These are phyloP conservation scores for Sebastes wilsoni DNA, from an alignment of 2,797 vertebrate genomes.

Conservation along the genomic window DNA sequence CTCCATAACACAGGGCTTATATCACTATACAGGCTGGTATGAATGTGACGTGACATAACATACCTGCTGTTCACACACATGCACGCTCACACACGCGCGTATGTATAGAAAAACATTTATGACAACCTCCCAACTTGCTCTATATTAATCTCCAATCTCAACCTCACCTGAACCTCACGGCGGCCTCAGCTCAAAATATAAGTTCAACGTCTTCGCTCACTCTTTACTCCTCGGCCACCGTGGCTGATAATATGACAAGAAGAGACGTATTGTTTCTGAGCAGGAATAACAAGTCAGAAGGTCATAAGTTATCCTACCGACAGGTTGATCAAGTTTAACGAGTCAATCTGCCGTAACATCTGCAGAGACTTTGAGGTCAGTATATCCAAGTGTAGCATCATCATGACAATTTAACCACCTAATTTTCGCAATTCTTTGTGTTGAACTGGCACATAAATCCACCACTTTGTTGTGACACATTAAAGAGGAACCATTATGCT, in stretches of 20 bases:
- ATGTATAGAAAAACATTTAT: background rate
- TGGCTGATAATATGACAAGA: background rate
- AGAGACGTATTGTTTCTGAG: background rate
- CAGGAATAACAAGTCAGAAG: background rate
- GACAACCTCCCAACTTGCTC: background rate
- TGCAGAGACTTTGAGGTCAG: too few relatives aligned
- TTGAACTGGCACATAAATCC: too few relatives aligned
- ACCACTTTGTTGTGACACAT: too few relatives aligned
- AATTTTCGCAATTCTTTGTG: too few relatives aligned
- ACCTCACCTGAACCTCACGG: constrained; percentile 29
- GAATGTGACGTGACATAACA: constrained; percentile 58
- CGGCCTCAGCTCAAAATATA: constrained; percentile 13
- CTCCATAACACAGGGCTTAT: constrained; percentile 54
- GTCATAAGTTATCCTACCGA: accelerated
- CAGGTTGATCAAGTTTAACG: background rate
- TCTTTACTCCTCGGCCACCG: background rate
- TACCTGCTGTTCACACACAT: constrained; percentile 40
- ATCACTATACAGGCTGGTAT: constrained; percentile 40
- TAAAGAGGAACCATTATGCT: too few relatives aligned
- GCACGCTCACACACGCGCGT: background rate
- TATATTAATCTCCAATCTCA: constrained; percentile 17
- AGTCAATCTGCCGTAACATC: too few relatives aligned
- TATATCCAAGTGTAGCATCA: too few relatives aligned
- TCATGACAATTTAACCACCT: too few relatives aligned
- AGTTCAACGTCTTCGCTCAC: background rate